A percentile compares a stretch with the other conserved stretches of the same genome.
Evolutionary conservation across 1,140 invertebrate genomes (phyloP).

Genomic region (Drosophila lacteicornis): DNA sequence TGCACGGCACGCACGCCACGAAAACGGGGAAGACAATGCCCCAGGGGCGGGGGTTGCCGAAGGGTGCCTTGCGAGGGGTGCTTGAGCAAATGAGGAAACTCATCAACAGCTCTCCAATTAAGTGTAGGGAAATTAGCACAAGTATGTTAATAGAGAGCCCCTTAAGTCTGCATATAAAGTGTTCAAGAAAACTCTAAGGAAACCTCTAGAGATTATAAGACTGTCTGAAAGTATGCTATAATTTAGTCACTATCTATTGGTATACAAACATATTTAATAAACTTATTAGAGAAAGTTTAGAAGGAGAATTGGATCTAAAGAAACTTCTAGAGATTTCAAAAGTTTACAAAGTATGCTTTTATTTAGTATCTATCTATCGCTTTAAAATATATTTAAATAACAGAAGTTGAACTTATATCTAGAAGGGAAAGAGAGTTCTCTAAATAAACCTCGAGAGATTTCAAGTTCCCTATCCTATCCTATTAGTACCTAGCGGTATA

Average conservation of each 20-base stretch:
- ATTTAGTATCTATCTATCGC: background rate
- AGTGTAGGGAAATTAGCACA: slow-evolving; percentile 10
- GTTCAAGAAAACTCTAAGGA: background rate
- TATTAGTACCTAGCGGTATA: too few species aligned
- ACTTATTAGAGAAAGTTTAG: too few species aligned
- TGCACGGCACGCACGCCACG: slow-evolving; percentile 24
- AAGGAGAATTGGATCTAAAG: background rate
- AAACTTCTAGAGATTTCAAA: background rate
- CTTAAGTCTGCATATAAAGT: background rate
- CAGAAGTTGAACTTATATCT: too few species aligned
- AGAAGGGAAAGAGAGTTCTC: too few species aligned
- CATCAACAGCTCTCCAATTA: slow-evolving; percentile 28
- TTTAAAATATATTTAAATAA: background rate
- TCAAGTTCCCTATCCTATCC: background rate
- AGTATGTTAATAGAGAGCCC: background rate
- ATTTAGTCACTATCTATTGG: background rate
- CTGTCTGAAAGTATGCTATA: background rate
- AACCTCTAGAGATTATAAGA: background rate
- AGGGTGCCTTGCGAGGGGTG: slow-evolving; percentile 21
- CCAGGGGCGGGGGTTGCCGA: background rate
- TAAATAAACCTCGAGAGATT: background rate
- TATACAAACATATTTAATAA: background rate
- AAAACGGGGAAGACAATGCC: slow-evolving; percentile 40
- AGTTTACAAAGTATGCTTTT: background rate
- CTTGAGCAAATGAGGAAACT: slow-evolving; percentile 26